Conservation (phyloP, 2,113 vertebrate species). For the Poicephalus meyeri region DNA sequence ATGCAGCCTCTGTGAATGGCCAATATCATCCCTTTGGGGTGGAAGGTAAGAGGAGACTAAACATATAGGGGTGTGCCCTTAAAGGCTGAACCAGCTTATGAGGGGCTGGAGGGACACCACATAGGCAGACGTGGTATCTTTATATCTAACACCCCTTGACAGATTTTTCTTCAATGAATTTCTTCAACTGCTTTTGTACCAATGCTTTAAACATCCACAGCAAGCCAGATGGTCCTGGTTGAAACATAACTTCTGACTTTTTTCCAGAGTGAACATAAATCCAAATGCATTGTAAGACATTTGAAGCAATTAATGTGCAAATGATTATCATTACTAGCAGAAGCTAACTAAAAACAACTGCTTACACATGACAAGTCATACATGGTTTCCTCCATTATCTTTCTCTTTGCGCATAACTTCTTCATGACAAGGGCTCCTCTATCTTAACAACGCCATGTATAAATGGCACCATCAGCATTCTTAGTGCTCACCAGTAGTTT, state of each 20-base stretch:
- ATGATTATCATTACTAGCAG: neutral
- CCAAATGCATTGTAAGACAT: neutral
- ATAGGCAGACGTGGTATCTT: neutral
- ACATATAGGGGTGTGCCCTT: neutral
- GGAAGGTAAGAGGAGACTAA: neutral
- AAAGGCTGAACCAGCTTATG: neutral
- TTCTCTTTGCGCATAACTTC: neutral
- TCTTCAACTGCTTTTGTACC: neutral
- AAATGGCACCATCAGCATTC: neutral
- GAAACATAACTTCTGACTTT: neutral
- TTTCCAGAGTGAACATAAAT: neutral
- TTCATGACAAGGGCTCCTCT: neutral
- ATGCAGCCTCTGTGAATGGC: neutral
- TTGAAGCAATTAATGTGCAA: conserved; percentile 20
- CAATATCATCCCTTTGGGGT: neutral
- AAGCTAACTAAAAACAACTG: neutral
- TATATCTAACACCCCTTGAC: neutral
- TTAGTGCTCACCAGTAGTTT: neutral
- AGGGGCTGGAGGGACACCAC: neutral
- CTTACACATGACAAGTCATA: neutral
- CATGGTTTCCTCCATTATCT: neutral
- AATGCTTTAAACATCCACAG: neutral
- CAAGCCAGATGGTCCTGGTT: neutral
- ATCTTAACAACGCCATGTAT: neutral
- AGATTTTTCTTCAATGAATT: neutral